Conservation (phyloP, 1,140 invertebrate genomes). For the Protaetia brevitarsis region DNA sequence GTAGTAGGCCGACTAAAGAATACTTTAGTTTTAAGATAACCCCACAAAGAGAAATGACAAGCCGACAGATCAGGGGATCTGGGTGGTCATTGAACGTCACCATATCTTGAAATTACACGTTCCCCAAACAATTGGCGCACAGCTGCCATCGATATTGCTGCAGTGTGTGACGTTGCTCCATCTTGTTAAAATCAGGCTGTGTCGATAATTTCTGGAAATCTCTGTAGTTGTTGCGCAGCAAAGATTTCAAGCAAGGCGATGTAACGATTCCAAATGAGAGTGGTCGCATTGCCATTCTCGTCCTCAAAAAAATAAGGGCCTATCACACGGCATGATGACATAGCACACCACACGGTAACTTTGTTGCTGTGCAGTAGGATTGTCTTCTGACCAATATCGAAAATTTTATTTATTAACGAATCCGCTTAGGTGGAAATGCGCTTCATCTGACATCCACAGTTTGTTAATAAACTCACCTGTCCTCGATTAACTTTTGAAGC, state of each 20-base stretch:
- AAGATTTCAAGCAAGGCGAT: not conserved
- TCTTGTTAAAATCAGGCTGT: not conserved
- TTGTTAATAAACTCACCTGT: not conserved
- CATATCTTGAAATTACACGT: not conserved
- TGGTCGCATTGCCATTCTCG: not conserved
- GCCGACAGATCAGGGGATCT: not conserved
- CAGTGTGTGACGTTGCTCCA: not conserved
- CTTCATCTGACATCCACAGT: slow-evolving; percentile 6
- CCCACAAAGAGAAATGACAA: not conserved
- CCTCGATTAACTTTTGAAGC: not conserved
- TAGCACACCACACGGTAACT: slow-evolving; percentile 37
- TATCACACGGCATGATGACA: not conserved
- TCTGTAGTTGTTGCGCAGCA: not conserved
- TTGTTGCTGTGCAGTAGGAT: slow-evolving; percentile 35
- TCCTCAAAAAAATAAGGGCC: not conserved
- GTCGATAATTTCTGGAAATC: too few relatives aligned
- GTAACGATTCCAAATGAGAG: slow-evolving; percentile 2
- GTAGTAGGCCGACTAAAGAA: too few relatives aligned
- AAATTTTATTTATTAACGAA: slow-evolving; percentile 40
- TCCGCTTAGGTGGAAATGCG: slow-evolving; percentile 35
- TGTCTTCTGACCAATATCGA: slow-evolving; percentile 29
- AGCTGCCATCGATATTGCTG: too few relatives aligned
- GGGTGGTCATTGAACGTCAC: not conserved
- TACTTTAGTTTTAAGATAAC: too few relatives aligned
- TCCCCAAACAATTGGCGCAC: too few relatives aligned